These are phyloP conservation scores for Spinus pinus DNA, from an alignment of 2,797 vertebrate genomes.

Conservation along the genomic window DNA sequence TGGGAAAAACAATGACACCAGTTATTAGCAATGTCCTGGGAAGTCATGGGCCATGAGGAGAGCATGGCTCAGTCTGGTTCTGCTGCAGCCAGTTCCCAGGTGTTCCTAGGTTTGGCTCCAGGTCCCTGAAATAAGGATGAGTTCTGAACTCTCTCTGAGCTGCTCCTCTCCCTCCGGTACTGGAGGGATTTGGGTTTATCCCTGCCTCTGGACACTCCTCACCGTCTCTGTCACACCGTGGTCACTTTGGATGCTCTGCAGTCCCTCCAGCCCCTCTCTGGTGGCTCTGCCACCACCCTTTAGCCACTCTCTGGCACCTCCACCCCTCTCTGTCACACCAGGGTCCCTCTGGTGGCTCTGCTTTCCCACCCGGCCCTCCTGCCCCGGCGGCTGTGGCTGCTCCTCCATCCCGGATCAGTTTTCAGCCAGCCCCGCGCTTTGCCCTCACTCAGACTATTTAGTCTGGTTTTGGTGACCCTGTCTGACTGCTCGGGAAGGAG, in stretches of 20 bases:
- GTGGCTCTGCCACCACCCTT: neutral
- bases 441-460: constrained; percentile 84
- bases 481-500: constrained; percentile 73
- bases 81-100: neutral
- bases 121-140: neutral
- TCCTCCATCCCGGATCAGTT: constrained; percentile 73
- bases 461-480: constrained; percentile 84
- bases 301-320: neutral
- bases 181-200: neutral
- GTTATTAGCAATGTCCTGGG: fast-evolving
- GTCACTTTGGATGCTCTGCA: fast-evolving
- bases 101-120: neutral
- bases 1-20: neutral
- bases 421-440: constrained; percentile 82
- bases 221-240: neutral
- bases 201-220: neutral
- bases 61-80: fast-evolving
- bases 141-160: neutral
- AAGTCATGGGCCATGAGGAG: neutral
- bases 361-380: neutral
- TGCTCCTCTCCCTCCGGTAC: neutral
- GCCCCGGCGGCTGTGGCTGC: neutral
- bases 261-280: neutral
- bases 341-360: neutral
- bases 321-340: neutral